A percentile compares a stretch with the other conserved stretches of the same genome.
Conservation (phyloP, 2,113 vertebrate species). For the Monopterus albus region DNA sequence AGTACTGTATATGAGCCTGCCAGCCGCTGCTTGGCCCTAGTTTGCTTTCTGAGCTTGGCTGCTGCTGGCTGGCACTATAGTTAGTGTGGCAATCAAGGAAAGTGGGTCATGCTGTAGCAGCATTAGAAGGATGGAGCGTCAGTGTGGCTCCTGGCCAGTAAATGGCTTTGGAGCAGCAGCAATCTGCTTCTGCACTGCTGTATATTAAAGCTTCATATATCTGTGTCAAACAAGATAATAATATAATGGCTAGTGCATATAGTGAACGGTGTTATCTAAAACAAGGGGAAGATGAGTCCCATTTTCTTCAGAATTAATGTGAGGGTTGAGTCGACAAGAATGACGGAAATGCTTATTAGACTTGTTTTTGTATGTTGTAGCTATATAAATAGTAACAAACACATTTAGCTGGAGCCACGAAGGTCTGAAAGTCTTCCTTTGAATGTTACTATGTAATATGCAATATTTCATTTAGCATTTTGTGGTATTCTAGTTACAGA, state of each 20-base stretch:
- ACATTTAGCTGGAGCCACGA: too few relatives aligned
- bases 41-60: slow-evolving; percentile 48
- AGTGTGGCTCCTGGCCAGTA: slow-evolving; percentile 68
- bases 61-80: slow-evolving; percentile 49
- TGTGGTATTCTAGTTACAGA: too few relatives aligned
- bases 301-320: not conserved
- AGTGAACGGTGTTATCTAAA: not conserved
- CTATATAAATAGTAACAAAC: too few relatives aligned
- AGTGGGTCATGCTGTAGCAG: slow-evolving; percentile 80
- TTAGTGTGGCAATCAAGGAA: slow-evolving; percentile 63
- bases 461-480: too few relatives aligned
- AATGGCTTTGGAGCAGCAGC: slow-evolving; percentile 64
- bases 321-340: not conserved
- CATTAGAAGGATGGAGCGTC: slow-evolving; percentile 72
- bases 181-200: slow-evolving; percentile 52
- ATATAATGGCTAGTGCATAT: not conserved
- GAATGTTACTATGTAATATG: too few relatives aligned
- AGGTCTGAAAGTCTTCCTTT: too few relatives aligned
- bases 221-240: slow-evolving; percentile 31
- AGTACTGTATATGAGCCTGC: slow-evolving; percentile 32
- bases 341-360: too few relatives aligned
- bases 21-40: slow-evolving; percentile 17
- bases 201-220: slow-evolving; percentile 38
- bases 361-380: too few relatives aligned
- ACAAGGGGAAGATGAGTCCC: not conserved